Conservation (phyloP, 2,888 invertebrate genomes). For the Sesamia inferens region DNA sequence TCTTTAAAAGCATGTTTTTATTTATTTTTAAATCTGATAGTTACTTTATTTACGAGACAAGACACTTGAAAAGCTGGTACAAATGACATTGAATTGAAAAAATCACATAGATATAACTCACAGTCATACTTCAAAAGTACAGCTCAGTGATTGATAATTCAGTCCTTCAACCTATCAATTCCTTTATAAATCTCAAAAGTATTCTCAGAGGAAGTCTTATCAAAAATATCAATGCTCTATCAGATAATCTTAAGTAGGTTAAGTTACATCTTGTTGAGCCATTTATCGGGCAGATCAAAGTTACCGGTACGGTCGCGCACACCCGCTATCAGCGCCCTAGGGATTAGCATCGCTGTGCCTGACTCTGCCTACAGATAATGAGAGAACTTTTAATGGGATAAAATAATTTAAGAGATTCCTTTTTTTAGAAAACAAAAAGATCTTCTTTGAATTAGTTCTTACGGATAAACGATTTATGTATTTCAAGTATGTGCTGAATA, state of each 20-base stretch:
- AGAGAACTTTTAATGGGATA: conserved; percentile 38
- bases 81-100: background rate
- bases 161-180: conserved; percentile 1
- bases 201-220: conserved; percentile 13
- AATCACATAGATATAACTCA: background rate
- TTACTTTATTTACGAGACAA: background rate
- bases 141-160: background rate
- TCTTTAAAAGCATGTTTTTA: too few species aligned
- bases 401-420: conserved; percentile 31
- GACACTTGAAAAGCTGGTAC: background rate
- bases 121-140: background rate
- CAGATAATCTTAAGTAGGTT: conserved; percentile 44
- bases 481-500: background rate
- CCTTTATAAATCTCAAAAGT: conserved; percentile 10
- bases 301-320: conserved; percentile 30
- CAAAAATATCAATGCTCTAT: conserved; percentile 28
- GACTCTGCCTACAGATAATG: conserved; percentile 42
- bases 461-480: background rate
- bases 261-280: conserved; percentile 35
- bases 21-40: background rate
- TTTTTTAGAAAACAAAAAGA: conserved; percentile 22
- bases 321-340: conserved; percentile 33
- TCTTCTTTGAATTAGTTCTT: background rate
- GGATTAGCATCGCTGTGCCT: conserved; percentile 42
- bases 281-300: conserved; percentile 53